Conservation (phyloP, 1,140 invertebrate species). For the Oreohelix idahoensis region DNA sequence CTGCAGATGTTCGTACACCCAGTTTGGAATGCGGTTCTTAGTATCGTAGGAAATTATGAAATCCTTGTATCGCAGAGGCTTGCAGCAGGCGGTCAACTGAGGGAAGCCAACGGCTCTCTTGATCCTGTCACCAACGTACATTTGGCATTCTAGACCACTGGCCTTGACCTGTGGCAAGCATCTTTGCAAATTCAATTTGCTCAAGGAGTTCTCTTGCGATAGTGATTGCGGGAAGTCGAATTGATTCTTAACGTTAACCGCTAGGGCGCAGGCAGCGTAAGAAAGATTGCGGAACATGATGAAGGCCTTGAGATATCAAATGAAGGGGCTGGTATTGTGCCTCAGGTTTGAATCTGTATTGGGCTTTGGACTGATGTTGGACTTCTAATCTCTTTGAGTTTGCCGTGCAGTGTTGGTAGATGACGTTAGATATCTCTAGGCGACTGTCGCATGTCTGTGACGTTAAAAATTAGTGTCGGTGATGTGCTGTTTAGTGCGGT, state of each 20-base stretch:
- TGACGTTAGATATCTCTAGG: slow-evolving; percentile 29
- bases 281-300: slow-evolving; percentile 40
- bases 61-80: slow-evolving; percentile 39
- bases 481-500: background rate
- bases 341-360: background rate
- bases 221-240: background rate
- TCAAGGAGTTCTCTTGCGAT: background rate
- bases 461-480: background rate
- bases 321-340: background rate
- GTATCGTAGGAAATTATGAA: slow-evolving; percentile 41
- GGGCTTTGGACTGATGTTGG: background rate
- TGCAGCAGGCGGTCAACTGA: slow-evolving; percentile 39
- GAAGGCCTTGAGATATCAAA: background rate
- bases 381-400: background rate
- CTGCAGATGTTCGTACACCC: slow-evolving; percentile 40
- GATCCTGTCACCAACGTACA: slow-evolving; percentile 38
- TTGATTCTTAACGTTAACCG: slow-evolving; percentile 25
- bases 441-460: background rate
- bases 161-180: slow-evolving; percentile 25
- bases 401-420: slow-evolving; percentile 7
- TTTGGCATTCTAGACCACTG: background rate
- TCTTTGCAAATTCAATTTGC: slow-evolving; percentile 1
- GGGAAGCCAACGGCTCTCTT: slow-evolving; percentile 37
- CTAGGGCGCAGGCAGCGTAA: slow-evolving; percentile 29
- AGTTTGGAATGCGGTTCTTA: slow-evolving; percentile 40